A percentile compares a stretch with the other conserved stretches of the same genome.
phyloP scores from a whole-genome alignment of 2,797 vertebrate species.

The Macropodus opercularis region DNA sequence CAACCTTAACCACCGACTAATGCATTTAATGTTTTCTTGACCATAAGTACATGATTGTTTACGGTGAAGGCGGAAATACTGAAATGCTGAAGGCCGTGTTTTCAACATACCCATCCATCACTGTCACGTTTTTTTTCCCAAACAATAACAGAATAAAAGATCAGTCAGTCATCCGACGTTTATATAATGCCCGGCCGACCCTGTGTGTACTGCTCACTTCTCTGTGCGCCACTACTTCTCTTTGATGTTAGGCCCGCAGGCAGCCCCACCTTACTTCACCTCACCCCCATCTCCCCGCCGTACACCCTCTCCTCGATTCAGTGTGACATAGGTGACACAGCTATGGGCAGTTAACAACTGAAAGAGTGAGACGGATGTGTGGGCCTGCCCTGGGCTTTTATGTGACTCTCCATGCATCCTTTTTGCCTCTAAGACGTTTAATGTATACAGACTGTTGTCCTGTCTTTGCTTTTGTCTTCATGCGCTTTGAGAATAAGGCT shows the following conservation, averaged over 20 bases:
- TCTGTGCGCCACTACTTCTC: not conserved
- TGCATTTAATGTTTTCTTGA: not conserved
- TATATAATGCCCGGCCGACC: not conserved
- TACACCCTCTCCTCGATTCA: slow-evolving; percentile 20
- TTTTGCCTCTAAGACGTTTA: slow-evolving; percentile 22
- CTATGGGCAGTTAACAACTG: slow-evolving; percentile 20
- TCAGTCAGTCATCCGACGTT: slow-evolving; percentile 8
- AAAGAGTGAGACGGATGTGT: slow-evolving; percentile 25
- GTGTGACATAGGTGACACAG: slow-evolving; percentile 37
- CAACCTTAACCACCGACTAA: slow-evolving; percentile 5
- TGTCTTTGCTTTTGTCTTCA: slow-evolving; percentile 24
- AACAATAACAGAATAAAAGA: not conserved
- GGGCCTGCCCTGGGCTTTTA: slow-evolving; percentile 12
- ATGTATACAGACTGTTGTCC: slow-evolving; percentile 4
- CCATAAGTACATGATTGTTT: slow-evolving; percentile 19
- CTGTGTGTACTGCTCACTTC: not conserved
- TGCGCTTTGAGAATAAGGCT: slow-evolving; percentile 1
- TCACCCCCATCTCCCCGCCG: not conserved
- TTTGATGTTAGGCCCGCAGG: slow-evolving; percentile 11
- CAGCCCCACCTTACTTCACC: not conserved
- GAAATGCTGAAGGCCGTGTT: slow-evolving; percentile 5
- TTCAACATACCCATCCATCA: slow-evolving; percentile 36
- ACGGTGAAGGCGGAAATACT: slow-evolving; percentile 13
- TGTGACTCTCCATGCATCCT: slow-evolving; percentile 2
- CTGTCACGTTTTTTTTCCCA: slow-evolving; percentile 18